Evolutionary conservation across 2,888 invertebrate genomes (phyloP).

Genomic region (Atrina japonica): DNA sequence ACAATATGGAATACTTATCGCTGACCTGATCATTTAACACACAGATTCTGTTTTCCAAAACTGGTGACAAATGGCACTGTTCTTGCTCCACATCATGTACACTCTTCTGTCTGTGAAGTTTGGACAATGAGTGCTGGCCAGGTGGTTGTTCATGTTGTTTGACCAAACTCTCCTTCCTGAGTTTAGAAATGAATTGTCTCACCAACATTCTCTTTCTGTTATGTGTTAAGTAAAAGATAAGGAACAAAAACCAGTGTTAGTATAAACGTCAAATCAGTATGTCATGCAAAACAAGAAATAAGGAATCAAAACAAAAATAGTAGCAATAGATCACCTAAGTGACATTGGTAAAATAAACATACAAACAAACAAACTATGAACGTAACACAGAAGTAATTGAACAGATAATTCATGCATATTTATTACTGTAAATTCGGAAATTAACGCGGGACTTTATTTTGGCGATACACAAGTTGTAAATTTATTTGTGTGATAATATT

Average conservation of each 20-base stretch:
- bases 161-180: constrained; percentile 12
- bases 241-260: constrained; percentile 9
- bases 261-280: not conserved
- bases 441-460: too few species aligned
- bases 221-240: not conserved
- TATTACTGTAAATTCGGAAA: too few species aligned
- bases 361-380: too few species aligned
- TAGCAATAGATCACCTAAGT: not conserved
- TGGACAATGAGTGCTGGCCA: not conserved
- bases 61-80: constrained; percentile 90
- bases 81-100: constrained; percentile 90
- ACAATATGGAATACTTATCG: too few species aligned
- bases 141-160: not conserved
- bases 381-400: too few species aligned
- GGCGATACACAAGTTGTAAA: too few species aligned
- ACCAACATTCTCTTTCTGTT: constrained; percentile 12
- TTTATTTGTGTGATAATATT: too few species aligned
- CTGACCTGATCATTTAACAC: constrained; percentile 90
- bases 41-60: constrained; percentile 90
- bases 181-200: constrained; percentile 24
- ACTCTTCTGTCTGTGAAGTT: constrained; percentile 71
- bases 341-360: too few species aligned
- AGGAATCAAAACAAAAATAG: not conserved
- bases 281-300: not conserved
- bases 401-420: too few species aligned